Evolutionary conservation across 2,113 vertebrate species (phyloP).

Genomic region (Sceloporus undulatus): DNA sequence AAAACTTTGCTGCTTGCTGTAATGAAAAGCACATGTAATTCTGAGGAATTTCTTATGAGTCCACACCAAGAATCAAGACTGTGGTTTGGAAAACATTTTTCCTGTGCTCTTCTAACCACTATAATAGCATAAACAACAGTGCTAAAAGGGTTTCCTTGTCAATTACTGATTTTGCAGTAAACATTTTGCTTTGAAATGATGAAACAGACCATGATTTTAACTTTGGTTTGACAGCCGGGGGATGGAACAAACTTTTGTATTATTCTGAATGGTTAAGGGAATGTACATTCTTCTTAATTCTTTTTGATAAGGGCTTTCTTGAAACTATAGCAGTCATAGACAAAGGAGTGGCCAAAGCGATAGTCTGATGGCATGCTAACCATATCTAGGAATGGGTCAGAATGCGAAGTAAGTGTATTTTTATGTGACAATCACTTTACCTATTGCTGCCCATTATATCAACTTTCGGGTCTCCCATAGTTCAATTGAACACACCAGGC

Average conservation of each 20-base stretch:
- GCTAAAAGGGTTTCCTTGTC: conserved; percentile 2
- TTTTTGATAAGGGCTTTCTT: background rate
- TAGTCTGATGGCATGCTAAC: background rate
- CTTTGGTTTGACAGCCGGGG: background rate
- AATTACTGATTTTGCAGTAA: conserved; percentile 29
- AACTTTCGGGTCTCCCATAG: background rate
- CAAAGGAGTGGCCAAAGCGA: background rate
- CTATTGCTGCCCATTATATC: background rate
- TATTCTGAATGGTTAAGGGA: background rate
- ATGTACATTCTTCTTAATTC: background rate
- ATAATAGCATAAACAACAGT: conserved; percentile 17
- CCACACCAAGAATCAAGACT: background rate
- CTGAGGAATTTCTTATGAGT: background rate
- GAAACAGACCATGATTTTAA: conserved; percentile 1
- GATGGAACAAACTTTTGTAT: background rate
- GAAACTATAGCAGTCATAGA: background rate
- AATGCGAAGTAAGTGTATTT: background rate
- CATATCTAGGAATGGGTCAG: background rate
- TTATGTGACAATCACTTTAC: background rate
- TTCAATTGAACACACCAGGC: background rate
- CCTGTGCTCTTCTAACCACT: background rate
- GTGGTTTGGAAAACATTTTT: background rate
- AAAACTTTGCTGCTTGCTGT: background rate
- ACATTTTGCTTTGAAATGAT: conserved; percentile 16
- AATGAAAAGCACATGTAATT: background rate